phyloP scores from a whole-genome alignment of 2,888 invertebrate species.

The Chouioia cunea region DNA sequence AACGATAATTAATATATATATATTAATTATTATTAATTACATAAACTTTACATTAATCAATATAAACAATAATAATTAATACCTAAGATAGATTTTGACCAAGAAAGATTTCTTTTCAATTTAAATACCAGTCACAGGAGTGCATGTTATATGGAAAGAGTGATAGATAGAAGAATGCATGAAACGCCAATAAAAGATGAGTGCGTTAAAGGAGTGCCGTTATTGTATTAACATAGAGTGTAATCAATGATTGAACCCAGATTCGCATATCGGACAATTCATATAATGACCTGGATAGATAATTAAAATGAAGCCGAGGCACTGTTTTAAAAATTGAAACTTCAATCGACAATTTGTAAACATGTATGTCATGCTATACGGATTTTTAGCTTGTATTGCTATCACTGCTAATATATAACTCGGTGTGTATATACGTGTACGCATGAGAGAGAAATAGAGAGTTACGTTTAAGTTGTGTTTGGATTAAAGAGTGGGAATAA shows the following conservation, averaged over 20 bases:
- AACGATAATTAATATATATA: too few relatives aligned
- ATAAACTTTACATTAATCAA: too few relatives aligned
- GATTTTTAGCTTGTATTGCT: background rate
- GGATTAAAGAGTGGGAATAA: too few relatives aligned
- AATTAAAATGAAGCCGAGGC: slow-evolving; percentile 45
- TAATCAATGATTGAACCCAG: slow-evolving; percentile 51
- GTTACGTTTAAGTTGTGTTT: too few relatives aligned
- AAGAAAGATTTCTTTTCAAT: too few relatives aligned
- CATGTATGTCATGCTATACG: background rate
- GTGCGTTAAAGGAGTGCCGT: slow-evolving; percentile 14
- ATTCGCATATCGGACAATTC: slow-evolving; percentile 27
- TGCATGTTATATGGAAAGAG: too few relatives aligned
- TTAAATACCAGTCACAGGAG: too few relatives aligned
- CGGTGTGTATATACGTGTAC: background rate
- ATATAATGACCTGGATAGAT: slow-evolving; percentile 43
- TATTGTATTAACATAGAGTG: background rate
- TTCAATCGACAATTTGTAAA: slow-evolving; percentile 19
- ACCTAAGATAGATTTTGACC: too few relatives aligned
- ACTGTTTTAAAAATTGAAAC: slow-evolving; percentile 31
- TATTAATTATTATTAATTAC: too few relatives aligned
- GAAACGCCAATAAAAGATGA: slow-evolving; percentile 8
- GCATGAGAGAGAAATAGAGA: background rate
- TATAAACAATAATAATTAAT: too few relatives aligned
- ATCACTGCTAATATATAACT: too few relatives aligned
- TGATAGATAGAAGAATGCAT: background rate